phyloP scores from a whole-genome alignment of 2,113 vertebrate genomes.

The Callipepla californica region DNA sequence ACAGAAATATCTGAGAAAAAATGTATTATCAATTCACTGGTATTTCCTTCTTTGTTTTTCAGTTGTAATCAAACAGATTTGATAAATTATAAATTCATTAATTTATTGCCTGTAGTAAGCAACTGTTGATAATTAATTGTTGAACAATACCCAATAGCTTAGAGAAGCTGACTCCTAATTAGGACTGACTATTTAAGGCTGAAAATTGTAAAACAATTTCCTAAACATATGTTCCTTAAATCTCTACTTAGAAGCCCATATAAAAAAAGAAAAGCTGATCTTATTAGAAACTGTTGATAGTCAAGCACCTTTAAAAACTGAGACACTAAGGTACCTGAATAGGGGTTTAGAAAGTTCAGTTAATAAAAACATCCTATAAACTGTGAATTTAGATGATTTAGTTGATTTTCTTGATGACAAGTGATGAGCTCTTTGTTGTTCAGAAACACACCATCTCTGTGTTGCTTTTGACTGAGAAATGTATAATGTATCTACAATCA shows the following conservation, averaged over 20 bases:
- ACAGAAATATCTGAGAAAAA: neutral
- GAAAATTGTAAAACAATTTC: neutral
- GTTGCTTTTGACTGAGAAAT: neutral
- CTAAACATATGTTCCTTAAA: neutral
- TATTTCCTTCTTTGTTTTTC: neutral
- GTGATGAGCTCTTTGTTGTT: neutral
- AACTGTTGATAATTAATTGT: neutral
- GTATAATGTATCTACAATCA: neutral
- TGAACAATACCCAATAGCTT: neutral
- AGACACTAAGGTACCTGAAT: neutral
- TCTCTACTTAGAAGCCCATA: neutral
- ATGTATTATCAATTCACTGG: neutral
- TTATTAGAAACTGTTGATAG: neutral
- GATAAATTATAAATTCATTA: neutral
- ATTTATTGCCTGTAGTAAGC: neutral
- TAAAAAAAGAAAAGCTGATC: neutral
- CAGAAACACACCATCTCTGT: neutral
- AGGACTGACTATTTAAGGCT: neutral
- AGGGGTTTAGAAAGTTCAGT: neutral
- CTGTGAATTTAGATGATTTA: neutral
- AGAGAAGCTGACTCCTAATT: neutral
- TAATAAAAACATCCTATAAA: neutral
- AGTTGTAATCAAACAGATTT: neutral
- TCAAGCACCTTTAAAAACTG: neutral
- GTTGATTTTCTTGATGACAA: neutral